Conservation (phyloP, 2,797 vertebrate species). For the Amblyopsis hoosieri region DNA sequence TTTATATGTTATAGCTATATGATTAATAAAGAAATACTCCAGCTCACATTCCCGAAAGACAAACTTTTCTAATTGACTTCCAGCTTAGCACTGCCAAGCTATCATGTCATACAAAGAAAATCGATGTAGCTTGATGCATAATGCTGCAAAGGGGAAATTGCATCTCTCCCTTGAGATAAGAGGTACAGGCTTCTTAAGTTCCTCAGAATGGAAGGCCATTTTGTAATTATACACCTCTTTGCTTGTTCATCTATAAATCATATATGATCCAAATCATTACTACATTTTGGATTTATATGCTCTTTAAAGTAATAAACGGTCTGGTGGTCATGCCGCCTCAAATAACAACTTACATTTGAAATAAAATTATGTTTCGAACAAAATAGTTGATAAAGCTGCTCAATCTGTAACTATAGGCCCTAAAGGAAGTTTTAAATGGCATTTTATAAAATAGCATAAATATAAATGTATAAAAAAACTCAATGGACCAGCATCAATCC, state of each 20-base stretch:
- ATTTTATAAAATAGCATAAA: too few relatives aligned
- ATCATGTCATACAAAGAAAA: constrained; percentile 60
- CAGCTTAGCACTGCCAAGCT: constrained; percentile 41
- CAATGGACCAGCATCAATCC: background rate
- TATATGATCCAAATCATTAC: constrained; percentile 22
- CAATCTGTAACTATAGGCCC: too few relatives aligned
- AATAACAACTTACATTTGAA: background rate
- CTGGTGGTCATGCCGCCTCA: background rate
- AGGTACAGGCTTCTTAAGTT: constrained; percentile 35
- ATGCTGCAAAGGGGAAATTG: constrained; percentile 56
- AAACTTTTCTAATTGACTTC: constrained; percentile 46
- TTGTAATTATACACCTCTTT: constrained; percentile 24
- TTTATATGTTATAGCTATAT: too few relatives aligned
- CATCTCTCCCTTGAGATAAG: constrained; percentile 49
- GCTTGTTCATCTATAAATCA: constrained; percentile 12
- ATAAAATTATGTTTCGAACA: too few relatives aligned
- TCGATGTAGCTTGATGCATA: constrained; percentile 59
- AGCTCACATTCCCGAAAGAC: constrained; percentile 36
- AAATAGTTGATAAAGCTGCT: too few relatives aligned
- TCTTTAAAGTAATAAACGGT: background rate
- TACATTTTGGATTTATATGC: background rate
- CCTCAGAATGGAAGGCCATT: constrained; percentile 39
- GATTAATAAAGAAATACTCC: too few relatives aligned
- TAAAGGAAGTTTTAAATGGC: too few relatives aligned
- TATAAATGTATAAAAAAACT: too few relatives aligned